Conservation (phyloP, 2,888 invertebrate species). For the Stramonita haemastoma region DNA sequence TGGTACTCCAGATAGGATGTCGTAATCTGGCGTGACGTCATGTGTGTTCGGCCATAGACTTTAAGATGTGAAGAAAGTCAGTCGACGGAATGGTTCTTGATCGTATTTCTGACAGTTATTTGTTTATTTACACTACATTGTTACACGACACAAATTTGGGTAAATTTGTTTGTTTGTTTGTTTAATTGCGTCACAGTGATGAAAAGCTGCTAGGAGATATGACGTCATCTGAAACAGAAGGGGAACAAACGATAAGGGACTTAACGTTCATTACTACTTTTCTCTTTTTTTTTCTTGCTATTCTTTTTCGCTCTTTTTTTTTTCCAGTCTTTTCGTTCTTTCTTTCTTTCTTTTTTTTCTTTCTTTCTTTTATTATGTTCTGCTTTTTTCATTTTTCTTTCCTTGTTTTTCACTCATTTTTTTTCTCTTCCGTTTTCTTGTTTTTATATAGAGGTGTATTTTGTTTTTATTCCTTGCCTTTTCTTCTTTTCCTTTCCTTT, state of each 20-base stretch:
- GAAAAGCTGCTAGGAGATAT: not conserved
- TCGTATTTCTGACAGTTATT: not conserved
- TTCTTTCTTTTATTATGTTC: no score
- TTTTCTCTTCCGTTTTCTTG: no score
- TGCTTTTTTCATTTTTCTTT: no score
- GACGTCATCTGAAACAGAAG: not conserved
- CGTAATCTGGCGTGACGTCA: slow-evolving; percentile 25
- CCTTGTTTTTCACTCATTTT: no score
- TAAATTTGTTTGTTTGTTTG: not conserved
- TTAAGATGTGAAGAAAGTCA: not conserved
- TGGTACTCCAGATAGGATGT: slow-evolving; percentile 15
- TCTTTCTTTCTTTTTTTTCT: no score
- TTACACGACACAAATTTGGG: not conserved
- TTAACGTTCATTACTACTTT: not conserved
- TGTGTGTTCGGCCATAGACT: slow-evolving; percentile 33
- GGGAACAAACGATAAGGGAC: not conserved
- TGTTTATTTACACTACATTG: not conserved
- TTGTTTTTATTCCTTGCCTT: no score
- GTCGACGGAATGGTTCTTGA: slow-evolving; percentile 21
- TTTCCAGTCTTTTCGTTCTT: no score
- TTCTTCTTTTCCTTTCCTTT: no score
- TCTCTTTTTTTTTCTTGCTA: no score
- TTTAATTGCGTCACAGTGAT: slow-evolving; percentile 23
- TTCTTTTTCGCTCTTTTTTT: no score
- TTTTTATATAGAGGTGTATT: no score